Evolutionary conservation across 2,797 vertebrate species (phyloP), one percentile per base, ranked within the genome.

Genomic region (Rhinatrema bivittatum): DNA sequence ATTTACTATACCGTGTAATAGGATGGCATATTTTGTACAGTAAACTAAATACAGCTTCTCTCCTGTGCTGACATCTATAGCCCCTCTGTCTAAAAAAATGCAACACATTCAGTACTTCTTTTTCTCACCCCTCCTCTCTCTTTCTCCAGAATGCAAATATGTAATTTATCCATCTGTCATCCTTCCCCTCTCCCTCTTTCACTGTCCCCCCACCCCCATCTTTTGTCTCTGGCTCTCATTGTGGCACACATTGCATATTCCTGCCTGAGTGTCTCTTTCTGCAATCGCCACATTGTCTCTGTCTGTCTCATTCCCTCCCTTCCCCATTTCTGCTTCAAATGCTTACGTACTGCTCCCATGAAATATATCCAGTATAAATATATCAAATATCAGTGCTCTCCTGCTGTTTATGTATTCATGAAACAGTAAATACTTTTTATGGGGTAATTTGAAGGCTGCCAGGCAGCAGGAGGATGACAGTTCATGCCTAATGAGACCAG

Each of bases 361-460:
- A 84, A 84, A 83, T 83, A 82, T 81, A 78, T 81, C 74, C 81
- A 82, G 79, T 78, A 81, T 83, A 83, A 84, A 83, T 82, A 82
- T 83, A 84, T 84, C 82, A 83, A 83, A 82, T 84, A 76, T 72
- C 71, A 48, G 76, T 75, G 74, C 81, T 81, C 82, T 75, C 81
- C 81, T 79, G 75, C 80, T 83, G 82, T 80, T 83, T 82, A 83
- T 81, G 82, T 82, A 83, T 85, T 85, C 82, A 83, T 85, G 82
- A 78, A 85, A 83, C 83, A 85, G 79, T 85, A 85, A 85, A 85
- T 85, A 85, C 83, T 85, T 81, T 85, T 85, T 82, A 84, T 84
- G 82, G 78, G 80, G 82, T 84, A 81, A 84, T 80, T 80, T 78
- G 79, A 81, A 84, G 80, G 78, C 82, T 85, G 80, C 80, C 80